A percentile compares a stretch with the other conserved stretches of the same genome.
phyloP scores from a whole-genome alignment of 2,797 vertebrate genomes.

The Pagetopsis macropterus region DNA sequence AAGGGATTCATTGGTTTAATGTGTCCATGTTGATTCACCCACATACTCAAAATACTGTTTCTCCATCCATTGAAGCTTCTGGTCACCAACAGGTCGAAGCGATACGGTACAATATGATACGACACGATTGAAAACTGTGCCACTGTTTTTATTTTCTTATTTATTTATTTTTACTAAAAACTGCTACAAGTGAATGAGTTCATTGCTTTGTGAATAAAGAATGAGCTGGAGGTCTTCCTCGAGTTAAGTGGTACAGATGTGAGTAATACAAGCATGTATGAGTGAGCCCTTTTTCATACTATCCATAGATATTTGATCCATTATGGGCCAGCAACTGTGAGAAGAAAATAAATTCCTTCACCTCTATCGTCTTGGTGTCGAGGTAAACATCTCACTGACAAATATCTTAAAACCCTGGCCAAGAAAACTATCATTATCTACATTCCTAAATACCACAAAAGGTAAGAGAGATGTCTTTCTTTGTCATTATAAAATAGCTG shows the following conservation, averaged over 20 bases:
- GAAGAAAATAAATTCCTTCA: not conserved
- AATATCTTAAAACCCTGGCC: not conserved
- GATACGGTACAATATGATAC: too few species aligned
- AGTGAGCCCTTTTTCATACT: not conserved
- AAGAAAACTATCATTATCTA: not conserved
- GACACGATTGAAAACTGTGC: too few species aligned
- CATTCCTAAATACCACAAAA: not conserved
- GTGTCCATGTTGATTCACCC: not conserved
- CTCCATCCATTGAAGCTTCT: too few species aligned
- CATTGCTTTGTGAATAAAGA: too few species aligned
- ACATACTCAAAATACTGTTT: not conserved
- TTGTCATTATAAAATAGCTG: not conserved
- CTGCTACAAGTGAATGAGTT: not conserved
- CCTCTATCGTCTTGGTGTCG: not conserved
- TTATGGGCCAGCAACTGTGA: not conserved
- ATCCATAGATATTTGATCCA: not conserved
- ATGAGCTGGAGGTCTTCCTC: not conserved
- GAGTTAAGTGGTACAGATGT: not conserved
- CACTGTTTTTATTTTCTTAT: too few species aligned
- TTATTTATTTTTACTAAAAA: too few species aligned
- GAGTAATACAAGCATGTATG: too few species aligned
- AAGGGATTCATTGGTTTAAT: not conserved
- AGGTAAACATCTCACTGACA: not conserved
- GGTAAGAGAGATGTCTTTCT: not conserved
- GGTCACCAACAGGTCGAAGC: too few species aligned